Evolutionary conservation across 2,888 invertebrate genomes (phyloP), one percentile per base, ranked within the genome.

Genomic region (Chloroclystis v-ata): DNA sequence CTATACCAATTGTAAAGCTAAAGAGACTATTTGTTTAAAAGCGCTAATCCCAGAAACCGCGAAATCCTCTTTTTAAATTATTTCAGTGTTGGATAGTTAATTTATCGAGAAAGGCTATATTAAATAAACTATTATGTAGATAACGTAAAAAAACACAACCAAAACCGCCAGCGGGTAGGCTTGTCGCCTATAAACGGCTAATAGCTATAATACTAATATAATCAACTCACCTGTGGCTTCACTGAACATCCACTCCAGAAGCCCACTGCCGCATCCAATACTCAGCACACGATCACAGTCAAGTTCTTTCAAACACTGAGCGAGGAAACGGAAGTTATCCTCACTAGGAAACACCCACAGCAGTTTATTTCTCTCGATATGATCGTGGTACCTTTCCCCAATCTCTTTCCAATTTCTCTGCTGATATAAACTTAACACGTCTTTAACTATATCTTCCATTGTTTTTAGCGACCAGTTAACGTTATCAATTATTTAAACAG

Each of bases 201-300:
- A n/a, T n/a, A n/a, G n/a, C n/a, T n/a, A n/a, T n/a, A n/a, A n/a
- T n/a, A n/a, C n/a, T n/a, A n/a, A n/a, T 9, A 32, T 14, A 33
- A 33, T 2, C 26, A 20, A 57, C 69, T 76, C 75, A 94, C 94
- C 91, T 60, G 91, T 90, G 60, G 90, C 90, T 72, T 90, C 79
- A 32, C 81, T 80, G 37, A 95, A 78, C 56, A 95, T 90, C 95
- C 95, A 95, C 75, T 95, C 95, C 24, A 95, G 80, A n/a, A 95
- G 78, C 0, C 95, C 95, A 54, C 92, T 92, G 9, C 95, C 95
- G 70, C 95, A 95, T 1, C 95, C 95, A 26, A 95, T 78, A 57
- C 95, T 95, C 45, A 92, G 71, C 28, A 95, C 75, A 16, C 80
- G 82, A 4, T 73, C 65, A 56, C 91, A 81, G 4, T 78, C 56